These are phyloP conservation scores for Actinernus sp. DNA, from an alignment of 92 coral and sea anemone species.

Conservation along the genomic window DNA sequence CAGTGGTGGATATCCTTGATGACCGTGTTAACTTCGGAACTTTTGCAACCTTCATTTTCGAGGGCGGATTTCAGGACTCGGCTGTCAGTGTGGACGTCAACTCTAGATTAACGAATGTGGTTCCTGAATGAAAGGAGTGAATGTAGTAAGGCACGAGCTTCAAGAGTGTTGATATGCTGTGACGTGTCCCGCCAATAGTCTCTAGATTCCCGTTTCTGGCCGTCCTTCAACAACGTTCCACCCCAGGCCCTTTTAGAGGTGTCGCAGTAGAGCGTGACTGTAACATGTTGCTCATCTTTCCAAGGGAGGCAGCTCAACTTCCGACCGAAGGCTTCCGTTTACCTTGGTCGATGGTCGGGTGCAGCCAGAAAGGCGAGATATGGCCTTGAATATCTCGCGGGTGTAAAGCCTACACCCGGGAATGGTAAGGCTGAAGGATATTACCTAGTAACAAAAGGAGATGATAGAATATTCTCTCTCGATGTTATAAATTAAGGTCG, in stretches of 20 bases:
- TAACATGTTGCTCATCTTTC: neutral
- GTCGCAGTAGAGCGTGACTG: slow-evolving; percentile 2
- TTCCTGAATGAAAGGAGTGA: no score
- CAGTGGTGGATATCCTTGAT: no score
- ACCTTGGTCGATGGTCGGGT: neutral
- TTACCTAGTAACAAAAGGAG: neutral
- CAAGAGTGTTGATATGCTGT: no score
- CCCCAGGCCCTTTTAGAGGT: slow-evolving; percentile 13
- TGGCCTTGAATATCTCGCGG: slow-evolving; percentile 21
- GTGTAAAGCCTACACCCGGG: slow-evolving; percentile 19
- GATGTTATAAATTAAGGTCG: slow-evolving; percentile 20
- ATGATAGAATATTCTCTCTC: no score
- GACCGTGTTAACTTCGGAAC: no score
- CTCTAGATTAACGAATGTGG: no score
- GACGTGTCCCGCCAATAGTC: slow-evolving; percentile 9
- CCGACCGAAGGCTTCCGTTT: neutral
- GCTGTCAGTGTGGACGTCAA: no score
- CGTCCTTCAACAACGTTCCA: slow-evolving; percentile 3
- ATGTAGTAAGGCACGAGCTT: no score
- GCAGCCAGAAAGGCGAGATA: neutral
- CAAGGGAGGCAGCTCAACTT: slow-evolving; percentile 7
- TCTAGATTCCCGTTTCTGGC: slow-evolving; percentile 4
- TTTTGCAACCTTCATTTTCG: no score
- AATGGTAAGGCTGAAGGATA: slow-evolving; percentile 30
- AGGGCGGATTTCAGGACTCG: no score